Conservation (phyloP, 2,888 invertebrate genomes). For the Pseudolycoriella hygida region DNA sequence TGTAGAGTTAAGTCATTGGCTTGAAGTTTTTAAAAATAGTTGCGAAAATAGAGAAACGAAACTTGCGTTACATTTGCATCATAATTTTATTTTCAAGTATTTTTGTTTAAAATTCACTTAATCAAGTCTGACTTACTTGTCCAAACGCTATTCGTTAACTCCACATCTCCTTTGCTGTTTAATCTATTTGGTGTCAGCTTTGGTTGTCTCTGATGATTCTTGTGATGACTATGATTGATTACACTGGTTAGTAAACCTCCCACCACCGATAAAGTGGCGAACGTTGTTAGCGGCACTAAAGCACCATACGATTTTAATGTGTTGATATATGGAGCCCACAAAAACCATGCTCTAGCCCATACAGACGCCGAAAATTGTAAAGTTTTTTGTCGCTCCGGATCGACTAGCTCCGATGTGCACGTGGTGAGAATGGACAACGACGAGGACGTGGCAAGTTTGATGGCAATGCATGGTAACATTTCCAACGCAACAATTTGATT, state of each 20-base stretch:
- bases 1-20: no score
- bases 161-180: no score
- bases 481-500: conserved; percentile 21
- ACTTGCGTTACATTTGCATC: no score
- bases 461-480: conserved; percentile 22
- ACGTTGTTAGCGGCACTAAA: conserved; percentile 21
- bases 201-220: not conserved
- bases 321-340: conserved; percentile 20
- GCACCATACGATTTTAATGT: conserved; percentile 19
- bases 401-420: conserved; percentile 26
- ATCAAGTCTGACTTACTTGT: no score
- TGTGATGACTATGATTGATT: conserved; percentile 4
- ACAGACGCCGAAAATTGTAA: conserved; percentile 13
- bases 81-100: no score
- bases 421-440: conserved; percentile 25
- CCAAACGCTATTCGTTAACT: no score
- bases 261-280: conserved; percentile 20
- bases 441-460: conserved; percentile 25
- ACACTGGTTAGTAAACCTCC: conserved; percentile 15
- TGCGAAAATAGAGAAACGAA: no score
- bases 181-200: no score
- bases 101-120: no score
- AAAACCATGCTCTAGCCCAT: conserved; percentile 21
- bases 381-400: conserved; percentile 14
- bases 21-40: no score